Evolutionary conservation across 2,113 vertebrate species (phyloP).

Genomic region (Motacilla alba): DNA sequence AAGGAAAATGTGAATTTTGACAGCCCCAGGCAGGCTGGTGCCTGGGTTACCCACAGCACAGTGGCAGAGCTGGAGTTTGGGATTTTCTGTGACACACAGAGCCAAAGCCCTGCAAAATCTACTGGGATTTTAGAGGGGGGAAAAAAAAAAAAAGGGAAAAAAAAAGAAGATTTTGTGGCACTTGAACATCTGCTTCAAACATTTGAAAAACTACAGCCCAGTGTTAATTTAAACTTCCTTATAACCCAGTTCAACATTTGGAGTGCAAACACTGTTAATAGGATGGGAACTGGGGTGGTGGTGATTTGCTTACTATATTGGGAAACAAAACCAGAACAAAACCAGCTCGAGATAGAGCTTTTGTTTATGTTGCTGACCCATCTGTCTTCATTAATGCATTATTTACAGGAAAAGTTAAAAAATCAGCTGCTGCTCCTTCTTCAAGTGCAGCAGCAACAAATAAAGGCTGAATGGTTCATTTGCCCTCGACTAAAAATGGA

Average conservation of each 20-base stretch:
- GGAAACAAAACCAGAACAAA: constrained; percentile 71
- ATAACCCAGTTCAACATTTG: constrained; percentile 64
- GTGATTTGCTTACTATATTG: constrained; percentile 77
- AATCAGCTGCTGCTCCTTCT: constrained; percentile 52
- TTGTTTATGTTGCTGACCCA: constrained; percentile 72
- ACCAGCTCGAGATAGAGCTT: constrained; percentile 65
- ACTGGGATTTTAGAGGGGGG: rapidly evolving
- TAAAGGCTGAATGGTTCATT: not conserved
- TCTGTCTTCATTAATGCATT: constrained; percentile 75
- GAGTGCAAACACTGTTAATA: constrained; percentile 65
- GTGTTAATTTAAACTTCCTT: constrained; percentile 79
- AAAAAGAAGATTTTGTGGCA: constrained; percentile 49
- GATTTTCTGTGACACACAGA: not conserved
- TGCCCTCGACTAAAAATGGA: constrained; percentile 47
- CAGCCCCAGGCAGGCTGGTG: not conserved
- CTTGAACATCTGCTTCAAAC: constrained; percentile 67
- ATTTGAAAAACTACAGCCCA: constrained; percentile 70
- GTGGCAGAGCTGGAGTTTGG: not conserved
- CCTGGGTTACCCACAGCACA: not conserved
- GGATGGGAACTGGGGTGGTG: constrained; percentile 57
- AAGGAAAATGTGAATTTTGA: rapidly evolving
- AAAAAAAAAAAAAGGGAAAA: rapidly evolving
- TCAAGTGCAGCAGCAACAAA: not conserved
- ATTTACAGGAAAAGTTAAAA: constrained; percentile 68
- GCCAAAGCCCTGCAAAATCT: not conserved